phyloP scores from a whole-genome alignment of 2,113 vertebrate genomes.

The Myotis davidii region DNA sequence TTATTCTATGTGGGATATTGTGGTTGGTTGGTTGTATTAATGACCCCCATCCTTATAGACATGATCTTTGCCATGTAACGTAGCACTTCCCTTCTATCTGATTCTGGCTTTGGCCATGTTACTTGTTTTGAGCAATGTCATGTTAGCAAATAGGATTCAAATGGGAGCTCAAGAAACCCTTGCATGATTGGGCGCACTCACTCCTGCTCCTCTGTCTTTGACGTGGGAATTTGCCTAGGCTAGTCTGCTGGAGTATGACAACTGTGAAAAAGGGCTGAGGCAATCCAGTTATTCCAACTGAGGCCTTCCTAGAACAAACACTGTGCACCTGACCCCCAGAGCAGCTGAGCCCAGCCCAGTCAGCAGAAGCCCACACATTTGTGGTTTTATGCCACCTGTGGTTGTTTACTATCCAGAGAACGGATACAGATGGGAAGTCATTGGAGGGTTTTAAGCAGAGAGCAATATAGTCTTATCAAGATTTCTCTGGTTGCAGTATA shows the following conservation, averaged over 20 bases:
- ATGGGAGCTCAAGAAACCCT: not conserved
- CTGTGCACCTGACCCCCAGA: not conserved
- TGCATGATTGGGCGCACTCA: not conserved
- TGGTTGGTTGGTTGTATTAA: not conserved
- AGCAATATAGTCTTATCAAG: not conserved
- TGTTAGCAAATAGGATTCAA: not conserved
- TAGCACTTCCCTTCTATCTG: not conserved
- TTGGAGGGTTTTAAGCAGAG: not conserved
- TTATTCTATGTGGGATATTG: not conserved
- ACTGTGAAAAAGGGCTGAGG: not conserved
- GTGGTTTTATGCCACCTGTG: not conserved
- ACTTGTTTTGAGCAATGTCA: not conserved
- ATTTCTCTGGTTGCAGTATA: not conserved
- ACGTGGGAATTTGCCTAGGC: not conserved
- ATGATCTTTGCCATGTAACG: not conserved
- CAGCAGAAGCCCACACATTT: not conserved
- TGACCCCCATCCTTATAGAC: not conserved
- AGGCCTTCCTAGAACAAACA: not conserved
- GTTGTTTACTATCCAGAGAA: not conserved
- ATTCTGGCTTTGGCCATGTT: not conserved
- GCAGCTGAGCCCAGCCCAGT: not conserved
- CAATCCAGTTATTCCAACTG: no score
- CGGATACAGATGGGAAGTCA: not conserved
- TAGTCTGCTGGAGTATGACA: not conserved
- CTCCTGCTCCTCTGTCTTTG: not conserved